These are phyloP conservation scores for Stratiolaelaps scimitus DNA, from an alignment of 1,140 invertebrate species.

Conservation along the genomic window DNA sequence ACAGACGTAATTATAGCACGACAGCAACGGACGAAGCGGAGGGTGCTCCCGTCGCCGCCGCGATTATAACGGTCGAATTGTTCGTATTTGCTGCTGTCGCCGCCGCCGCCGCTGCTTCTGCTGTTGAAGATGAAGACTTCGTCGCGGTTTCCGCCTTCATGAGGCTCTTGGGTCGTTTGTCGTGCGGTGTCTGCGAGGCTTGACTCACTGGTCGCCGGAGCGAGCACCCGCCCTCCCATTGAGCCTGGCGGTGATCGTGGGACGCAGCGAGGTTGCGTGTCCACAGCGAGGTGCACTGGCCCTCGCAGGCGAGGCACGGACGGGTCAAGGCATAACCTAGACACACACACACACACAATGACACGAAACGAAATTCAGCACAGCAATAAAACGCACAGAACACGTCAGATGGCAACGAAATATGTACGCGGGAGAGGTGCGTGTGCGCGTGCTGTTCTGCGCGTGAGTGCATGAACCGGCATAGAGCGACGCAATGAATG, in stretches of 20 bases:
- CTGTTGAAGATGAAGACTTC: too few relatives aligned
- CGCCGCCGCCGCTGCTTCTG: too few relatives aligned
- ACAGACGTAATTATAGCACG: too few relatives aligned
- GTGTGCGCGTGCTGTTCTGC: neutral
- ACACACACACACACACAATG: neutral
- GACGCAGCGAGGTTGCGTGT: constrained; percentile 58
- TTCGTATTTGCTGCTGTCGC: too few relatives aligned
- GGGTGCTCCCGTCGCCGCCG: too few relatives aligned
- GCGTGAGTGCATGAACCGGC: neutral
- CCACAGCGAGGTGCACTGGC: constrained; percentile 58
- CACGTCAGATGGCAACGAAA: too few relatives aligned
- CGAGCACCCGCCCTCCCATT: constrained; percentile 32
- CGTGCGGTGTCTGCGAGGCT: neutral
- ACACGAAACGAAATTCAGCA: too few relatives aligned
- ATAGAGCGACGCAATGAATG: neutral
- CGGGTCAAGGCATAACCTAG: constrained; percentile 57
- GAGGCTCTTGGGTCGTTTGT: constrained; percentile 2
- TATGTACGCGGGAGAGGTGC: too few relatives aligned
- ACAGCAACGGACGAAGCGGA: too few relatives aligned
- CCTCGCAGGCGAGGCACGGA: constrained; percentile 62
- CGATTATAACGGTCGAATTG: too few relatives aligned
- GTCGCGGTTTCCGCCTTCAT: neutral
- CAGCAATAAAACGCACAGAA: too few relatives aligned
- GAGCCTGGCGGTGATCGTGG: constrained; percentile 31
- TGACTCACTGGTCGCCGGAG: neutral